Percentiles rank a stretch among this genome's conserved stretches.
phyloP scores from a whole-genome alignment of 1,140 invertebrate genomes.

The Ephestia elutella region DNA sequence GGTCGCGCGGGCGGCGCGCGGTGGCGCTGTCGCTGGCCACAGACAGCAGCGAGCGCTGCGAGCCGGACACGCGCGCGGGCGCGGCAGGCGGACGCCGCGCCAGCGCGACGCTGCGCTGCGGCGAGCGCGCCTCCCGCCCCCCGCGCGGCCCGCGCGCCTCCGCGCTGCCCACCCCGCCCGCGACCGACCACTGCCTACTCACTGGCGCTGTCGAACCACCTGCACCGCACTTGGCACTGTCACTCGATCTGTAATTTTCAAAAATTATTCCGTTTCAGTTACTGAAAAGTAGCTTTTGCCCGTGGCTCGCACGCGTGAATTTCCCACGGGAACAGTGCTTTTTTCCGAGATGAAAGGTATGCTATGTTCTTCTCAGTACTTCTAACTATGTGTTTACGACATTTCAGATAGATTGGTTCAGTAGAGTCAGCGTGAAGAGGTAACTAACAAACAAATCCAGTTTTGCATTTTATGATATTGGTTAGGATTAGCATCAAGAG shows the following conservation, averaged over 20 bases:
- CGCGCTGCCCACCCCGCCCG: constrained; percentile 27
- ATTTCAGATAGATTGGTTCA: no score
- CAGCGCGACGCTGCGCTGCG: constrained; percentile 32
- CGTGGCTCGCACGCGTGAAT: no score
- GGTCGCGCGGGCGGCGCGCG: constrained; percentile 59
- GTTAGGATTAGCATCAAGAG: no score
- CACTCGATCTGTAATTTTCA: constrained; percentile 56
- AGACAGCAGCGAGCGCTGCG: constrained; percentile 63
- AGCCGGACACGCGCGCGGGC: constrained; percentile 45
- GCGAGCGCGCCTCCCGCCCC: constrained; percentile 25
- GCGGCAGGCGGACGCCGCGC: constrained; percentile 40
- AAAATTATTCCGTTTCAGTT: background rate
- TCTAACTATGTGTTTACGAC: no score
- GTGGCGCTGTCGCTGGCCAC: constrained; percentile 70
- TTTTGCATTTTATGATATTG: no score
- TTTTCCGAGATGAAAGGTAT: no score
- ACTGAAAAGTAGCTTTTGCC: no score
- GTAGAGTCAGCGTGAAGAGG: no score
- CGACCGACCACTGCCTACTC: constrained; percentile 61
- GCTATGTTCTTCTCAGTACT: no score
- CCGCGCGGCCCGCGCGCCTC: constrained; percentile 21
- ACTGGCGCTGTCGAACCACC: constrained; percentile 55
- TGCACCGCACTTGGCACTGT: constrained; percentile 68
- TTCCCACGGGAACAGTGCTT: no score
- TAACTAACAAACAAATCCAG: no score